Conservation (phyloP, 2,888 invertebrate genomes). For the Leptarthrus brevirostris region DNA sequence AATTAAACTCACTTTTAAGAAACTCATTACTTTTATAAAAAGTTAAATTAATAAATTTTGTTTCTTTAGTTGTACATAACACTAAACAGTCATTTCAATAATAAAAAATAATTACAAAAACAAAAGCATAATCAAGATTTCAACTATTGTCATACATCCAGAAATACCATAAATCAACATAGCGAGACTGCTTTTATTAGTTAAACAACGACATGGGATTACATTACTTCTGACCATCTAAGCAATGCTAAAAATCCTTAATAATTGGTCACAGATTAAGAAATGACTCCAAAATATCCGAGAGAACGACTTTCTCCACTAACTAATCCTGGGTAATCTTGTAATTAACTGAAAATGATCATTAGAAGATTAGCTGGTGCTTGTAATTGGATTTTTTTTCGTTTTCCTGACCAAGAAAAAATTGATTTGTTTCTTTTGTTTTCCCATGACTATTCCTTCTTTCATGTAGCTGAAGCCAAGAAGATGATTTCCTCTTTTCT, state of each 20-base stretch:
- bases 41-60: too few relatives aligned
- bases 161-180: too few relatives aligned
- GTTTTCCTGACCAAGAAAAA: not conserved
- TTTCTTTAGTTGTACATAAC: too few relatives aligned
- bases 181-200: too few relatives aligned
- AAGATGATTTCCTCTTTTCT: slow-evolving; percentile 16
- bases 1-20: too few relatives aligned
- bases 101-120: too few relatives aligned
- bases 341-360: slow-evolving; percentile 50
- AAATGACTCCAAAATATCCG: not conserved
- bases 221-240: not conserved
- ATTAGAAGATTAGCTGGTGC: slow-evolving; percentile 46
- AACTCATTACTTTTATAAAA: too few relatives aligned
- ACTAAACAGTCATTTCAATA: too few relatives aligned
- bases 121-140: too few relatives aligned
- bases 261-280: not conserved
- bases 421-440: not conserved
- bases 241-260: not conserved
- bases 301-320: not conserved
- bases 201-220: too few relatives aligned
- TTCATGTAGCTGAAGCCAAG: not conserved
- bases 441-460: not conserved
- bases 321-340: slow-evolving; percentile 50
- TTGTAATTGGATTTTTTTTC: slow-evolving; percentile 49
- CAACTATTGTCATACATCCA: too few relatives aligned